These are phyloP conservation scores for Aphaenogaster floridana DNA, from an alignment of 1,140 invertebrate genomes.

Conservation along the genomic window DNA sequence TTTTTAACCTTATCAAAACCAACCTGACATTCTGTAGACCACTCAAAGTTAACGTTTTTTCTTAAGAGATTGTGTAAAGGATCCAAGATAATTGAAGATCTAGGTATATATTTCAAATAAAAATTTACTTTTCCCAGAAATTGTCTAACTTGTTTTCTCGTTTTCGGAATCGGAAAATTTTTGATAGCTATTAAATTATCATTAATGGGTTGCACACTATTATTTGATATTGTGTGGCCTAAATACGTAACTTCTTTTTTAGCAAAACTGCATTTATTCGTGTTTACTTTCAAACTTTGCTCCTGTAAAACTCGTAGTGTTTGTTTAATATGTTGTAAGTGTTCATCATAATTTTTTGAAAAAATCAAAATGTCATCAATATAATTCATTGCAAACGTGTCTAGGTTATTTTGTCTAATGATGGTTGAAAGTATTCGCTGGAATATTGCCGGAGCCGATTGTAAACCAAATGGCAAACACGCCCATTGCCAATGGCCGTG, in stretches of 20 bases:
- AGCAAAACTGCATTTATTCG: neutral
- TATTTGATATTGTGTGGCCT: neutral
- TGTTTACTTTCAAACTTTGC: neutral
- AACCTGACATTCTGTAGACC: neutral
- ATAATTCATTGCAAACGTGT: conserved; percentile 22
- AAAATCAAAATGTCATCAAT: conserved; percentile 49
- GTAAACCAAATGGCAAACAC: conserved; percentile 78
- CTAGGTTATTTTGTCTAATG: conserved; percentile 27
- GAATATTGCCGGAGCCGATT: conserved; percentile 75
- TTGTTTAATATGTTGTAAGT: conserved; percentile 24
- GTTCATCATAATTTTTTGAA: conserved; percentile 39
- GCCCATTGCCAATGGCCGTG: conserved; percentile 38
- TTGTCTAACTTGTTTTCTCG: neutral
- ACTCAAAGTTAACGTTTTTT: conserved; percentile 26
- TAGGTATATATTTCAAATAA: neutral
- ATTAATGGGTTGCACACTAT: neutral
- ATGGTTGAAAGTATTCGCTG: conserved; percentile 40
- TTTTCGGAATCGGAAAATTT: neutral
- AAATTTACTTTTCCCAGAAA: neutral
- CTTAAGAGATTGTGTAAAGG: neutral
- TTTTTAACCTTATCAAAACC: conserved; percentile 10
- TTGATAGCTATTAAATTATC: neutral
- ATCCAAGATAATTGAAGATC: neutral
- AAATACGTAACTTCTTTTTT: neutral
- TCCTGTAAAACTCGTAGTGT: conserved; percentile 8